Conservation (phyloP, 2,888 invertebrate species). For the Penaeus monodon region DNA sequence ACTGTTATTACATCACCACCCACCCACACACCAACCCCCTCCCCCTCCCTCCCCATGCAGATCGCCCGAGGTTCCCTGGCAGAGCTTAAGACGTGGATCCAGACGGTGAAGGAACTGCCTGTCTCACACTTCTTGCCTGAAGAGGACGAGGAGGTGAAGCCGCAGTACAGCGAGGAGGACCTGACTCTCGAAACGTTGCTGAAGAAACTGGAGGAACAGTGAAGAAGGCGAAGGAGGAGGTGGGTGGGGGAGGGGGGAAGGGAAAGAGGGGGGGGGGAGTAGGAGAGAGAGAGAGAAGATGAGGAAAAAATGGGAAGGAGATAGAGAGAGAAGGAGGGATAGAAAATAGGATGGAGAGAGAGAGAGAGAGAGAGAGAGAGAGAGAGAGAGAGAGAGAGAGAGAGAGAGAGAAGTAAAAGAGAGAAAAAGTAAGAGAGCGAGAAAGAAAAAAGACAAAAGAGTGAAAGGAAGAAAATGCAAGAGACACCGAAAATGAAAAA, state of each 20-base stretch:
- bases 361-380: too few species aligned
- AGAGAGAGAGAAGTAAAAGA: too few species aligned
- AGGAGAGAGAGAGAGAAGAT: too few species aligned
- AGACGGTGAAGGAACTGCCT: conserved; percentile 50
- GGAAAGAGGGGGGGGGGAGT: too few species aligned
- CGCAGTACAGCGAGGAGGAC: conserved; percentile 39
- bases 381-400: too few species aligned
- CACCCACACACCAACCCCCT: background rate
- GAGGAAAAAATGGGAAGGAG: too few species aligned
- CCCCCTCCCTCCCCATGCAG: conserved; percentile 21
- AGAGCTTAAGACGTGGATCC: conserved; percentile 54
- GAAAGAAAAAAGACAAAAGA: background rate
- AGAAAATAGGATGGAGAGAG: too few species aligned
- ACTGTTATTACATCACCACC: too few species aligned
- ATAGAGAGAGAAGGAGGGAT: too few species aligned
- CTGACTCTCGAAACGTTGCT: conserved; percentile 51
- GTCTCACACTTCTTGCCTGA: conserved; percentile 43
- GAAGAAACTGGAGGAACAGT: conserved; percentile 53
- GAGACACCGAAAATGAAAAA: background rate
- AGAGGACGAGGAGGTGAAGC: conserved; percentile 8
- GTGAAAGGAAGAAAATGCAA: too few species aligned
- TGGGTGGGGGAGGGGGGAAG: background rate
- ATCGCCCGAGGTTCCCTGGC: conserved; percentile 42
- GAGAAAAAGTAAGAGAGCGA: background rate
- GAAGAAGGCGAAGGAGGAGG: too few species aligned